Evolutionary conservation across 2,888 invertebrate genomes (phyloP), one percentile per base, ranked within the genome.

Genomic region (Galeopsomyia nigrocyanea): DNA sequence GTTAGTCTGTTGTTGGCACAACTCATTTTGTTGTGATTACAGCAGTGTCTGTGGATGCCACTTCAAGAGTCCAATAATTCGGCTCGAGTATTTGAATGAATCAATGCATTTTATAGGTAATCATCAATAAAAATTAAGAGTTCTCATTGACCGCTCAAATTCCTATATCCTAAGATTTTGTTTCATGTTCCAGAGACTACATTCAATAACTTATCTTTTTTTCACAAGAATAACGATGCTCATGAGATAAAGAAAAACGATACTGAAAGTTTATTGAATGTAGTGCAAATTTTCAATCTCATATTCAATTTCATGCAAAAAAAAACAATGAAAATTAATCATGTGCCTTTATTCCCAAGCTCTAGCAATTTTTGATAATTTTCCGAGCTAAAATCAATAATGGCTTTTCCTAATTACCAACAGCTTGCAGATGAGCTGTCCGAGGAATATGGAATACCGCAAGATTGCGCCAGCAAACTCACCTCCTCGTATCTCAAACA

Each of bases 401-500:
- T 66, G 58, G 19, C 57, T 72, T 75, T 70, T 75, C 72, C 68
- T 67, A 63, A 67, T 76, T 67, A 71, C 76, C 83, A 83, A 77
- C 83, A 90, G 89, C 84, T 90, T 79, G 84, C 88, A 68, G 89
- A 89, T 82, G 87, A 88, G 88, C 88, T 90, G 84, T 88, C 88
- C 81, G 89, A 90, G 82, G 90, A 92, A 81, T 93, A 92, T 87
- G 91, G 90, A 64, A 87, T 95, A 62, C 89, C 90, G 17, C 86
- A 89, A 80, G 92, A 92, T 60, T 87, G 88, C 53, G 93, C 95
- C 16, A 87, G 87, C 73, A 88, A 90, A 81, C 90, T 91, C 77
- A 92, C 93, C 66, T 88, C 90, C 61, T 90, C 88, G 75, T 95
- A 92, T 87, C 88, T 95, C 78, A 91, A 91, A 80, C 89, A 92